Base-by-base conservation (phyloP, 2,797 vertebrate species). In the Takifugu ocellatus region DNA sequence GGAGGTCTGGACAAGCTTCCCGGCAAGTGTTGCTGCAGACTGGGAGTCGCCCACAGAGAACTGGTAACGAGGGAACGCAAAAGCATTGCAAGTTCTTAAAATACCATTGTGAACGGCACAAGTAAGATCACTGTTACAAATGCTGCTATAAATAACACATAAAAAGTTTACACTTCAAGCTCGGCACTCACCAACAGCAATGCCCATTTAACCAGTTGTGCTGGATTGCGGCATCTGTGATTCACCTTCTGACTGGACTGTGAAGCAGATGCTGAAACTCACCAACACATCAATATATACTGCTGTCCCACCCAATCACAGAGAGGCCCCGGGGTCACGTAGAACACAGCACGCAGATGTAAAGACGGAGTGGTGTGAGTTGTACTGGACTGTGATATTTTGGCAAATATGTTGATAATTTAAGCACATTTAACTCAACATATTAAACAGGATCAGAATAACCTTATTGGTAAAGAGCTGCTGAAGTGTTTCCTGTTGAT, bases 201-300 rank as follows among this genome's bases (percentile, higher is more conserved):
- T 39, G 36, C 36, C 36, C 36, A 39, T 11, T 39, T 10, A 39
- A 39, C 36, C 36, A 11, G 36, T 39, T 39, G 1, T 11, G 4
- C 2, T 14, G 36, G 36, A 3, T n/a, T 52, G 36, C 25, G 65
- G 46, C 66, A 66, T 71, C 49, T 33, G 62, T 67, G 75, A 80
- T 67, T 70, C 25, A 17, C 69, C 46, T 60, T 68, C 70, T 68
- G 59, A 63, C 15, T 79, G 58, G 61, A 56, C 42, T 25, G 53
- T 29, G 58, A 61, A 44, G 24, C 59, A 64, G 54, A 65, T 65
- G 67, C 36, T 54, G 58, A 61, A 63, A 54, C 39, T 51, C 56
- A 58, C 33, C 57, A 44, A 61, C 48, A 51, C 66, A 59, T 90
- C 86, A 77, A 91, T 91, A 83, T 65, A 61, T 81, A 72, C 58